Base-by-base conservation (phyloP, 2,797 vertebrate species). In the Trematomus bernacchii region DNA sequence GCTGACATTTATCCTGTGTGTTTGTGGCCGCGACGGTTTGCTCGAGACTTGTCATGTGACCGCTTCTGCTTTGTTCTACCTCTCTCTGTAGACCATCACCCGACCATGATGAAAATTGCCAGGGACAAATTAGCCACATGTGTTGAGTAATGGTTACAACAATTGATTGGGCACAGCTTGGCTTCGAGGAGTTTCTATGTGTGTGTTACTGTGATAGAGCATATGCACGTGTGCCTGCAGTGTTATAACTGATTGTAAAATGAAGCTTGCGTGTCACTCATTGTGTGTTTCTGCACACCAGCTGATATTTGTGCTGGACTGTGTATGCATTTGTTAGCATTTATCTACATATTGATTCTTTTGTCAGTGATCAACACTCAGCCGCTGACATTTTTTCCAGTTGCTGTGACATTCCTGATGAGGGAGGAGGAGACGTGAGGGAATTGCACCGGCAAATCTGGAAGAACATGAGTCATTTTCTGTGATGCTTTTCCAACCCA, bases 101-200 rank as follows among this genome's bases (percentile, higher is more conserved):
- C 71, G 40, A 73, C 87, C 84, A 61, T 86, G 85, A 89, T 89
- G 77, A 80, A 87, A 89, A 93, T 91, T 88, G 83, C 79, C 59
- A 76, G 73, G 85, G 87, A 94, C 89, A 91, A 92, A 93, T 91
- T 88, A 91, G 84, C 89, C 86, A 68, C 92, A 93, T 71, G 85
- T 92, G 92, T 85, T 89, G 86, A 89, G 89, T 91, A 90, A 90
- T 82, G 85, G 80, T 85, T 87, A 77, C 77, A 85, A 76, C 83
- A 91, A 89, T 87, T 91, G 89, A 90, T 88, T 91, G 83, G 80
- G 89, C 78, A 58, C 89, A 92, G 87, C 80, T 77, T 88, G 62
- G 59, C 51, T 68, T 46, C 3, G 14, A 50, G 64, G 53, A 72
- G 30, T 76, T 80, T 54, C 11, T 65, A 1, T 30, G 51, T 79